Evolutionary conservation across 2,888 invertebrate genomes (phyloP), one percentile per base, ranked within the genome.

Genomic region (Creontiades dilutus): DNA sequence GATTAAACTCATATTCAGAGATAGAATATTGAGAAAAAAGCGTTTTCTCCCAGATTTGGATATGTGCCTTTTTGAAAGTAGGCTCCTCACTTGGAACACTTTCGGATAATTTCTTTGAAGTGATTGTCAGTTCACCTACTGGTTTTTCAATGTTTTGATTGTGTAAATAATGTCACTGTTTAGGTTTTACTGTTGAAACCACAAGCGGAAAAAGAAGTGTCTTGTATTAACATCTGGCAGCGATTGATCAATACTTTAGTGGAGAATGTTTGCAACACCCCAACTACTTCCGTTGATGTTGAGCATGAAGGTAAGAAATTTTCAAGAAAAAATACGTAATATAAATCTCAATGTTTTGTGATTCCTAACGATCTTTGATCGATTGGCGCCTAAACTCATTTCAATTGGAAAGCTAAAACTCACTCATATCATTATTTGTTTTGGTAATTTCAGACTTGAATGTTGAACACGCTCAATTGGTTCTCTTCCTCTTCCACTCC

Each of bases 401-500:
- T 37, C 7, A 37, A 37, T 4, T 37, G 2, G 7, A 37, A 2
- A 7, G 3, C 2, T 37, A 37, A 37, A 7, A 2, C 37, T 7
- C 37, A 37, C 37, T 2, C 37, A n/a, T n/a, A n/a, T n/a, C n/a
- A n/a, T 7, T 37, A 37, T 37, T 37, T 37, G 37, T 37, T 37
- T 37, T 37, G 37, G 7, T 4, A 4, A 37, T 68, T 88, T 46
- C 94, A 95, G 99, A 99, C 94, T 94, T 99, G 90, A 99, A 99
- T 93, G 98, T 99, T 85, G 99, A 99, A 93, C 99, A 99, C 93
- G 97, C 98, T 0, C 99, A 99, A 93, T 94, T 99, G 57, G 94
- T 99, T 91, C 95, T 99, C 12, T 99, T 99, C 93, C 94, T 99
- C 14, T 99, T 99, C 94, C 99, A 99, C 93, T 98, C 98, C 0